Evolutionary conservation across 2,888 invertebrate species (phyloP).

Genomic region (Callosobruchus maculatus): DNA sequence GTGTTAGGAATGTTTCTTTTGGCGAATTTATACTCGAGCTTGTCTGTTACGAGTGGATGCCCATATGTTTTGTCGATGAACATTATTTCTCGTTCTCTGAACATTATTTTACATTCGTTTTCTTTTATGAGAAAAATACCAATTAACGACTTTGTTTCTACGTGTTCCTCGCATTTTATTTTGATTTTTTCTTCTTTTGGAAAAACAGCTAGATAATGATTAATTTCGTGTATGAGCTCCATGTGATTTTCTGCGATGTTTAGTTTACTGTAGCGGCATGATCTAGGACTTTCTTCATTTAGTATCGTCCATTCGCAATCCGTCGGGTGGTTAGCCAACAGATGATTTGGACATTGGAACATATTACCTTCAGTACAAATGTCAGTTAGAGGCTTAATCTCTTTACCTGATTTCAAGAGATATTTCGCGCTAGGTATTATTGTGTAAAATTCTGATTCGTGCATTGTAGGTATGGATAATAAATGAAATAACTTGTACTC

Average conservation of each 20-base stretch:
- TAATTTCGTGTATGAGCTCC: slow-evolving; percentile 11
- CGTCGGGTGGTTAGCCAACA: not conserved
- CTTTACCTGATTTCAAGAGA: slow-evolving; percentile 12
- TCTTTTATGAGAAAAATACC: too few relatives aligned
- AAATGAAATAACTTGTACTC: slow-evolving; percentile 11
- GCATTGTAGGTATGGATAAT: slow-evolving; percentile 9
- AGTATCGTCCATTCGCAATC: not conserved
- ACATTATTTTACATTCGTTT: not conserved
- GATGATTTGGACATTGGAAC: slow-evolving; percentile 9
- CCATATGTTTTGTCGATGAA: slow-evolving; percentile 5
- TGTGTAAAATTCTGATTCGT: slow-evolving; percentile 7
- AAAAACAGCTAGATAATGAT: slow-evolving; percentile 11
- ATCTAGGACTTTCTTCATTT: not conserved
- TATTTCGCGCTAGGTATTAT: slow-evolving; percentile 9
- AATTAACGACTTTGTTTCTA: too few relatives aligned
- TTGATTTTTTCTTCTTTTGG: slow-evolving; percentile 3
- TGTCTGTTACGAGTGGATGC: slow-evolving; percentile 7
- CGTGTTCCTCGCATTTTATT: too few relatives aligned
- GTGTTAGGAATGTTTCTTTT: not conserved
- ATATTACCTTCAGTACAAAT: slow-evolving; percentile 10
- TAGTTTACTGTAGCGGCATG: not conserved
- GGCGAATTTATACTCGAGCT: slow-evolving; percentile 2
- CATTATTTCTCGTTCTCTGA: too few relatives aligned
- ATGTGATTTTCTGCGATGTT: slow-evolving; percentile 8
- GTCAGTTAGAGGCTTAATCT: slow-evolving; percentile 11